These are phyloP conservation scores for Heteromormyrus szaboi DNA, from an alignment of 2,797 vertebrate genomes.

Conservation along the genomic window DNA sequence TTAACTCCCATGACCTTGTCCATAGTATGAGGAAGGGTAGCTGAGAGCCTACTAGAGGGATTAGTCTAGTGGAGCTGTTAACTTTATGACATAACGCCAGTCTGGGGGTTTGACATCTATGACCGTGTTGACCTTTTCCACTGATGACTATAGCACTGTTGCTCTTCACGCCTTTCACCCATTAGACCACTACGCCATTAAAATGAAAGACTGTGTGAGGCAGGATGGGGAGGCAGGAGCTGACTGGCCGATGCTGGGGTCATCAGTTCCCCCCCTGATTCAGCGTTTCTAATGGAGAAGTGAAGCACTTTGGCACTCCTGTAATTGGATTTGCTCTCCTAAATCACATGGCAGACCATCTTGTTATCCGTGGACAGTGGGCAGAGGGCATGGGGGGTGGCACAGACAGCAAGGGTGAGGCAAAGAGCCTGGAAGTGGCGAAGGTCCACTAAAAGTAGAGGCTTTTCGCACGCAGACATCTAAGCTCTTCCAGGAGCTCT, in stretches of 20 bases:
- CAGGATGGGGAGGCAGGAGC: neutral
- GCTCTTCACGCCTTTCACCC: neutral
- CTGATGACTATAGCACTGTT: conserved; percentile 15
- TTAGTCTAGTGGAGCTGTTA: neutral
- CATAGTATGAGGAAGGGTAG: neutral
- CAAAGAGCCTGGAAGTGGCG: neutral
- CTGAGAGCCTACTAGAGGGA: neutral
- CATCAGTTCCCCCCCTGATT: conserved; percentile 13
- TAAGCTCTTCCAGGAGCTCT: neutral
- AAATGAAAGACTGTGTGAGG: neutral
- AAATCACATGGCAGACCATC: conserved; percentile 23
- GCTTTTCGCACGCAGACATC: neutral
- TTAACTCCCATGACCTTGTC: neutral
- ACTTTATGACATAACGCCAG: neutral
- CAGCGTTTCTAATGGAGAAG: conserved; percentile 17
- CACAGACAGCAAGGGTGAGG: neutral
- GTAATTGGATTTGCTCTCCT: conserved; percentile 30
- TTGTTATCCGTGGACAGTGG: neutral
- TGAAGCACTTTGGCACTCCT: conserved; percentile 23
- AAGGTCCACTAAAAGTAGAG: neutral
- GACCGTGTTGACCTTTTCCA: neutral
- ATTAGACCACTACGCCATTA: neutral
- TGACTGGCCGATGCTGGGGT: neutral
- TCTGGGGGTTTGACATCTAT: neutral
- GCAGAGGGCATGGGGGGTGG: neutral